Percentiles rank a stretch among this genome's conserved stretches.
These are phyloP conservation scores for Chironomus striatipennis DNA, from an alignment of 1,140 invertebrate species.

Conservation along the genomic window DNA sequence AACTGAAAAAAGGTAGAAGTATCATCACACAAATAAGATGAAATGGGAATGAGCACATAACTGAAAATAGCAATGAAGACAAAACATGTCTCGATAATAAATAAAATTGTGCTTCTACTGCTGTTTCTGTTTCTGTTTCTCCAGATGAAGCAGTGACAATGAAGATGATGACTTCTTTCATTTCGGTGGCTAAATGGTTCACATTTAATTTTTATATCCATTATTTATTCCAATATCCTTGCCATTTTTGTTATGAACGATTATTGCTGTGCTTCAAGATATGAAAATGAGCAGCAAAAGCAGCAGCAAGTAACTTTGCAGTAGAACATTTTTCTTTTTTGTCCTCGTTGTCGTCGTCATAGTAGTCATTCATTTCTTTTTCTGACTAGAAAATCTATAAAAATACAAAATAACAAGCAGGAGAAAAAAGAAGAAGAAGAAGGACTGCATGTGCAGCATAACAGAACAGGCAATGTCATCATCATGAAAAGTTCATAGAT, in stretches of 20 bases:
- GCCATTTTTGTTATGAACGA: neutral
- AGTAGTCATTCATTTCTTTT: neutral
- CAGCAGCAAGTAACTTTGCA: neutral
- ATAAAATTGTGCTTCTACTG: neutral
- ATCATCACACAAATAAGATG: neutral
- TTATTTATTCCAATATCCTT: neutral
- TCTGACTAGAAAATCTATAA: too few relatives aligned
- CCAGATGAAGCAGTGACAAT: neutral
- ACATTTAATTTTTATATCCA: neutral
- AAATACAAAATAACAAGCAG: too few relatives aligned
- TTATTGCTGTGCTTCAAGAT: too few relatives aligned
- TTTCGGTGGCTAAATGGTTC: neutral
- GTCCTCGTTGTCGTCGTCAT: neutral
- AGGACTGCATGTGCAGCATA: neutral
- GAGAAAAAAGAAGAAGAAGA: too few relatives aligned
- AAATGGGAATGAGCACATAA: neutral
- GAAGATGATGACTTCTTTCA: neutral
- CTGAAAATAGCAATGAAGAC: neutral
- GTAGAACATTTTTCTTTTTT: neutral
- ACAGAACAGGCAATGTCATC: neutral
- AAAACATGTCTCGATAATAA: constrained; percentile 22
- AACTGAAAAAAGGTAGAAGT: neutral
- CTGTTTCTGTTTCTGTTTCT: neutral
- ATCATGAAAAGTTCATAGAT: neutral
- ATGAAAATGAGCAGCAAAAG: too few relatives aligned